phyloP scores from a whole-genome alignment of 2,797 vertebrate genomes.

The Craterocephalus amniculus region DNA sequence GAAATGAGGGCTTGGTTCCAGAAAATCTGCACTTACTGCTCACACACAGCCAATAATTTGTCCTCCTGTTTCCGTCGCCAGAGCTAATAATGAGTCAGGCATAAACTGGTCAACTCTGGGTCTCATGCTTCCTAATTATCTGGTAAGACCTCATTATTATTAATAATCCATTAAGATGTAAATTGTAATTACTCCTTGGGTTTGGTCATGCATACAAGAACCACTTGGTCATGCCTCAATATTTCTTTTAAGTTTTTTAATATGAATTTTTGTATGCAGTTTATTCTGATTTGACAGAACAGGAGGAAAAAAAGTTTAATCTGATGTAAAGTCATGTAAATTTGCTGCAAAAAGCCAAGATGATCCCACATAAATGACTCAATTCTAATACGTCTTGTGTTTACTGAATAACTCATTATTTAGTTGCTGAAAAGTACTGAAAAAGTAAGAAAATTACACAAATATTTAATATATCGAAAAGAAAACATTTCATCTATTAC shows the following conservation, averaged over 20 bases:
- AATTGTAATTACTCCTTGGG: constrained; percentile 60
- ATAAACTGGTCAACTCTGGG: constrained; percentile 31
- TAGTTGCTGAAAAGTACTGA: background rate
- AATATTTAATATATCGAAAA: no score
- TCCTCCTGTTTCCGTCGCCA: constrained; percentile 41
- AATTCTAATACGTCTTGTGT: constrained; percentile 8
- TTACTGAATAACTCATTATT: background rate
- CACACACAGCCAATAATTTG: constrained; percentile 40
- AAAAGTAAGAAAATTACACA: no score
- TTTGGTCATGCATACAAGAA: constrained; percentile 28
- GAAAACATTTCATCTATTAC: no score
- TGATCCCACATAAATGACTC: constrained; percentile 4
- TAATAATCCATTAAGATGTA: constrained; percentile 64
- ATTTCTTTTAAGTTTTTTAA: background rate
- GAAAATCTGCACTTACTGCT: constrained; percentile 27
- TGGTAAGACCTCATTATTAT: constrained; percentile 59
- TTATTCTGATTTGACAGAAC: constrained; percentile 8
- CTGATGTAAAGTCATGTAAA: constrained; percentile 46
- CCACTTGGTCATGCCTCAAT: constrained; percentile 10
- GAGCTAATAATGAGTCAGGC: constrained; percentile 46
- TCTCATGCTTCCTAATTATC: constrained; percentile 62
- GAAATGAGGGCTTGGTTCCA: constrained; percentile 18
- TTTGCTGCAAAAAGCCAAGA: constrained; percentile 23
- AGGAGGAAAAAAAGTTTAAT: constrained; percentile 22
- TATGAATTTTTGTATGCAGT: constrained; percentile 10